These are phyloP conservation scores for Columbina picui DNA, from an alignment of 2,113 vertebrate species.

Conservation along the genomic window DNA sequence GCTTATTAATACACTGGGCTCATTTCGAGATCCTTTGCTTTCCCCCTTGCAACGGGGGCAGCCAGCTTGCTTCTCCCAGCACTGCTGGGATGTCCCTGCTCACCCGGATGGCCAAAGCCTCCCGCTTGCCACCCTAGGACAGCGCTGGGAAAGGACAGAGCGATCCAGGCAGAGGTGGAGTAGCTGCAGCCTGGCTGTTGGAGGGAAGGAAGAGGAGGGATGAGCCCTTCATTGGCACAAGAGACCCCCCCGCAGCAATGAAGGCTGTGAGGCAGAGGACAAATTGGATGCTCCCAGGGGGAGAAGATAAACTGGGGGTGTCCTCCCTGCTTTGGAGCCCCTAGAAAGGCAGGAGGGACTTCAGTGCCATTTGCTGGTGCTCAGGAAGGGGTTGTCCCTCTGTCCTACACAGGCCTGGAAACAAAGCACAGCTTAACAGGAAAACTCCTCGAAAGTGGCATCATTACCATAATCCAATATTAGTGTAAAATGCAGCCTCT, in stretches of 20 bases:
- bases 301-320: neutral
- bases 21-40: neutral
- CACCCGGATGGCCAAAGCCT: neutral
- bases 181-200: neutral
- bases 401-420: neutral
- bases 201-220: neutral
- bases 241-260: rapidly evolving
- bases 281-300: neutral
- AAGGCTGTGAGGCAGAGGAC: neutral
- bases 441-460: neutral
- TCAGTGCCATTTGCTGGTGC: neutral
- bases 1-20: constrained; percentile 34
- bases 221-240: neutral
- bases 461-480: neutral
- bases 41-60: neutral
- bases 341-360: neutral
- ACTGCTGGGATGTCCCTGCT: neutral
- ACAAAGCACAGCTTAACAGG: neutral
- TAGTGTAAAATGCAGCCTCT: neutral
- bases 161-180: neutral
- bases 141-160: neutral
- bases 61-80: neutral
- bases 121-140: neutral
- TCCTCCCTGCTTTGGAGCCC: neutral
- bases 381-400: neutral